Conservation (phyloP, 2,113 vertebrate species). For the Zapornia atra region DNA sequence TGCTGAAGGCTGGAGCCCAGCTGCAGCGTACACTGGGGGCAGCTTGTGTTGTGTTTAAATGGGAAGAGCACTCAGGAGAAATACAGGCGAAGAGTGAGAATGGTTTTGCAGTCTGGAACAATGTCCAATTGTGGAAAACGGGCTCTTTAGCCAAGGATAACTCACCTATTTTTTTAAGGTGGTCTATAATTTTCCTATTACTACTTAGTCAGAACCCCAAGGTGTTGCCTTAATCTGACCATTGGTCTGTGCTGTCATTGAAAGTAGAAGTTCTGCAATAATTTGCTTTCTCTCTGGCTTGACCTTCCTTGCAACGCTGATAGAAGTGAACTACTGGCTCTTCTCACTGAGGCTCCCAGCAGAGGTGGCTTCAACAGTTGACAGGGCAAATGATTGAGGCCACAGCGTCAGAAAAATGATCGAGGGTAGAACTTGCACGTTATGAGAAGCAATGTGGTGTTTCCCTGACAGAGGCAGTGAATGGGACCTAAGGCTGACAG, state of each 20-base stretch:
- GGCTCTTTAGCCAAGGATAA: background rate
- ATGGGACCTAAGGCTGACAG: background rate
- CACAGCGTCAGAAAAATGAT: conserved; percentile 55
- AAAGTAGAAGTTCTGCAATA: conserved; percentile 42
- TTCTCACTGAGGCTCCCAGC: background rate
- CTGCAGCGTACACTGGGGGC: fast-evolving
- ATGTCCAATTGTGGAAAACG: background rate
- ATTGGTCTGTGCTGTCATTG: background rate
- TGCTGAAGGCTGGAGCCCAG: background rate
- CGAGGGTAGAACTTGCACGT: background rate
- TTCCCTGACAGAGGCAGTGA: conserved; percentile 7
- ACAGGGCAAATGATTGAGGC: conserved; percentile 63
- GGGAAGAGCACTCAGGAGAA: background rate
- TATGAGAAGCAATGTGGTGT: background rate
- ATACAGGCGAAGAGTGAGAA: background rate
- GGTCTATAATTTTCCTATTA: background rate
- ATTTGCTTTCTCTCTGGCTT: conserved; percentile 37
- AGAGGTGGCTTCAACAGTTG: conserved; percentile 48
- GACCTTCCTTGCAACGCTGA: background rate
- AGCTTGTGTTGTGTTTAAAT: fast-evolving
- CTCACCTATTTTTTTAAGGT: background rate
- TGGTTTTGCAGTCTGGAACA: background rate
- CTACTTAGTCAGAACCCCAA: background rate
- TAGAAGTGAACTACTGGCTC: conserved; percentile 14
- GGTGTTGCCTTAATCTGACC: background rate